A percentile compares a stretch with the other conserved stretches of the same genome.
Evolutionary conservation across 30 jellyfish, hydroid and myxozoan species (phyloP).

Genomic region (Aurelia coerulea): DNA sequence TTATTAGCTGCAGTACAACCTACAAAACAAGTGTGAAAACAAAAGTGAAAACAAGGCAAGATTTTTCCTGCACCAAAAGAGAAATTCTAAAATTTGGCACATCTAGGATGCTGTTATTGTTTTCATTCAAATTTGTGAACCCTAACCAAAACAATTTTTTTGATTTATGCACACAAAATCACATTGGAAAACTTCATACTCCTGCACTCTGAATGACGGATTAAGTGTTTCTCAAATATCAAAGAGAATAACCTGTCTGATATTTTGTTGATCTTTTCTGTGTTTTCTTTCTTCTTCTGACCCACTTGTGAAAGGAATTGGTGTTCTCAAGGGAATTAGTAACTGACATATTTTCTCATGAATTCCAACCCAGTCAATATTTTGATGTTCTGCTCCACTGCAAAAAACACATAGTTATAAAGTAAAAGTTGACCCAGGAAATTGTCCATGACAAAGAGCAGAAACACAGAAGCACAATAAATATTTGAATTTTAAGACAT

Average conservation of each 20-base stretch:
- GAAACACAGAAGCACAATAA: background rate
- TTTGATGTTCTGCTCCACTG: constrained; percentile 96
- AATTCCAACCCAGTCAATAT: constrained; percentile 93
- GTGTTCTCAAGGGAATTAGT: constrained; percentile 86
- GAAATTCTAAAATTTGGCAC: too few relatives aligned
- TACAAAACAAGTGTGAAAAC: too few relatives aligned
- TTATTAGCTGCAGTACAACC: too few relatives aligned
- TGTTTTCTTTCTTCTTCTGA: constrained; percentile 92
- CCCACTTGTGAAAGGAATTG: constrained; percentile 88
- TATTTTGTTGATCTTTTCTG: constrained; percentile 65
- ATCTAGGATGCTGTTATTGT: too few relatives aligned
- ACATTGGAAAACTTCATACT: too few relatives aligned
- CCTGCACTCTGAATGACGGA: background rate
- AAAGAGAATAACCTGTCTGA: constrained; percentile 69
- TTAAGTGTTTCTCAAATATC: background rate
- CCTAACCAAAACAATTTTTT: too few relatives aligned
- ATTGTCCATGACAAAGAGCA: background rate
- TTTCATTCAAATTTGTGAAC: too few relatives aligned
- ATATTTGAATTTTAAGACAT: too few relatives aligned
- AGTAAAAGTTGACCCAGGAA: background rate
- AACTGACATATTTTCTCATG: constrained; percentile 94
- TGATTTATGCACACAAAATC: too few relatives aligned
- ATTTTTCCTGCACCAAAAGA: too few relatives aligned
- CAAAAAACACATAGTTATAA: background rate
- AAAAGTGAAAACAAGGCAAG: too few relatives aligned